These are phyloP conservation scores for Mantis religiosa DNA, from an alignment of 2,888 invertebrate species.

Conservation along the genomic window DNA sequence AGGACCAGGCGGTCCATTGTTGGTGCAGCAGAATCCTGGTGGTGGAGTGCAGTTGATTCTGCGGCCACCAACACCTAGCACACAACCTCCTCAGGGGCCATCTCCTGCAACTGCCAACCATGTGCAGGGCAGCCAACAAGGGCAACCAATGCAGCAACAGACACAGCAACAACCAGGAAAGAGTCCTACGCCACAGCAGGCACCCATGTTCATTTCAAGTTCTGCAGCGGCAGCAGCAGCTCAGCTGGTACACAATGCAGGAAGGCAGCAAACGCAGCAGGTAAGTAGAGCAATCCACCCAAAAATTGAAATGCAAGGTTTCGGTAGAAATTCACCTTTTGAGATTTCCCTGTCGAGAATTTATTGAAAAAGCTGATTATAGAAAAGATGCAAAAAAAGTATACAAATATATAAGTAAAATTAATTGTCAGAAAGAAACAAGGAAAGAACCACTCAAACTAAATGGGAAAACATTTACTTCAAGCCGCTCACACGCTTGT, in stretches of 20 bases:
- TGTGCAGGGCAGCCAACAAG: background rate
- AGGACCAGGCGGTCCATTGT: constrained; percentile 50
- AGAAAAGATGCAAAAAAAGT: too few relatives aligned
- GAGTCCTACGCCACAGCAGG: constrained; percentile 6
- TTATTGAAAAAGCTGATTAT: too few relatives aligned
- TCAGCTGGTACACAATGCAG: constrained; percentile 27
- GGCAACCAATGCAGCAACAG: constrained; percentile 27
- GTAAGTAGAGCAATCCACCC: background rate
- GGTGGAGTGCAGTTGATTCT: constrained; percentile 69
- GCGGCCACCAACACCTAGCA: constrained; percentile 56
- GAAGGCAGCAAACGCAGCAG: constrained; percentile 36
- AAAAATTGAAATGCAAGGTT: too few relatives aligned
- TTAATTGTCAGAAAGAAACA: too few relatives aligned
- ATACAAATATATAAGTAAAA: too few relatives aligned
- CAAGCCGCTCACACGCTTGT: too few relatives aligned
- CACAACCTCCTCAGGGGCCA: constrained; percentile 39
- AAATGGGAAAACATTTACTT: too few relatives aligned
- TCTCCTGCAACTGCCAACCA: background rate
- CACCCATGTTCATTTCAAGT: constrained; percentile 20
- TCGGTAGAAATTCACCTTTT: too few relatives aligned
- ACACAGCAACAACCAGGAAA: constrained; percentile 4
- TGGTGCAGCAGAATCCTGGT: constrained; percentile 56
- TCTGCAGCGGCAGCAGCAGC: background rate
- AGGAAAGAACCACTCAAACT: too few relatives aligned
- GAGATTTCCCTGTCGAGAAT: too few relatives aligned